A percentile compares a stretch with the other conserved stretches of the same genome.
These are phyloP conservation scores for Pluvialis apricaria DNA, from an alignment of 2,113 vertebrate genomes.

Conservation along the genomic window DNA sequence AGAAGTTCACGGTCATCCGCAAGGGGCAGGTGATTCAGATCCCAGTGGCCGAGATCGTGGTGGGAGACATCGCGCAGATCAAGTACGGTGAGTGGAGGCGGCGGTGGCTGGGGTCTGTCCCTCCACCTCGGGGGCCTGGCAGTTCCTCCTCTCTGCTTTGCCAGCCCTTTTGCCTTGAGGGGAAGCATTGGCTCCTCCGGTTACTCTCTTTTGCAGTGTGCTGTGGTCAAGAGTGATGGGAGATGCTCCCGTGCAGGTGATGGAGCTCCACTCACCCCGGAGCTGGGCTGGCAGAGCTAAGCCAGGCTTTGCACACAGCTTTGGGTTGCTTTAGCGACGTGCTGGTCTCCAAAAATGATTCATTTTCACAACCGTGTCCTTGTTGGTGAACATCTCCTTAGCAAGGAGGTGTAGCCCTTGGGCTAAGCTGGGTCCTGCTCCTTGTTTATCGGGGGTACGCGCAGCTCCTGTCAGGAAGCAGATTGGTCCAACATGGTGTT, in stretches of 20 bases:
- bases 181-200: fast-evolving
- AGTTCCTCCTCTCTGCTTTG: not conserved
- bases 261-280: not conserved
- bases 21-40: conserved; percentile 97
- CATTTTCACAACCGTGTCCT: not conserved
- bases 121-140: fast-evolving
- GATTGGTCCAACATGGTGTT: not conserved
- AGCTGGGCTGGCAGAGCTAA: not conserved
- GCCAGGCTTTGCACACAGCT: not conserved
- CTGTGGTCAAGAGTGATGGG: fast-evolving
- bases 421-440: not conserved
- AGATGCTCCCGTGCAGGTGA: fast-evolving
- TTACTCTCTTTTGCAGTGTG: fast-evolving
- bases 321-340: not conserved
- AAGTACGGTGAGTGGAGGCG: conserved; percentile 85
- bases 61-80: conserved; percentile 95
- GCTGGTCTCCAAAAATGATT: not conserved
- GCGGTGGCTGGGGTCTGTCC: not conserved
- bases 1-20: conserved; percentile 94
- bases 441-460: not conserved
- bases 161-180: not conserved
- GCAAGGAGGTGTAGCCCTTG: not conserved
- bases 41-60: conserved; percentile 91
- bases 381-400: not conserved
- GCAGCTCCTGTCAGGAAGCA: not conserved